Percentiles rank a stretch among this genome's conserved stretches.
Evolutionary conservation across 2,113 vertebrate species (phyloP).

Genomic region (Periophthalmodon schlosseri): DNA sequence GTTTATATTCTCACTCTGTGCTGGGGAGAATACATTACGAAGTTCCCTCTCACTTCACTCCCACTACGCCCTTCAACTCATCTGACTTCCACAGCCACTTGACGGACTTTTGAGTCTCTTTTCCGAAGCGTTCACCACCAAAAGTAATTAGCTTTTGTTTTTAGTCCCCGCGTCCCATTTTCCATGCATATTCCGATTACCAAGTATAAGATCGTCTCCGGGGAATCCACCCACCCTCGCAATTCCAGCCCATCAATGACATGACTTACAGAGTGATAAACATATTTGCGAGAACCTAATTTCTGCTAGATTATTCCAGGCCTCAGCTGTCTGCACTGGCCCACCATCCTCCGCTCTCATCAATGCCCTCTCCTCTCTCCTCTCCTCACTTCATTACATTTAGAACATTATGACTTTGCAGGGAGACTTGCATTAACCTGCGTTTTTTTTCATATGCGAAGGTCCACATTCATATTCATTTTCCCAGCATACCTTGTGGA

Average conservation of each 20-base stretch:
- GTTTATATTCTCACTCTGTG: conserved; percentile 7
- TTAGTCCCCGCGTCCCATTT: background rate
- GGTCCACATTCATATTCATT: conserved; percentile 4
- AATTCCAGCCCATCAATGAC: background rate
- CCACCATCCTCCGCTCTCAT: background rate
- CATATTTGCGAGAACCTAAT: conserved; percentile 4
- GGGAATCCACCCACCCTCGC: background rate
- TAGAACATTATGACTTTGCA: conserved; percentile 56
- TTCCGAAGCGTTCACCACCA: background rate
- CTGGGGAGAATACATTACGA: background rate
- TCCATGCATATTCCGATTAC: background rate
- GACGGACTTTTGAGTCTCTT: background rate
- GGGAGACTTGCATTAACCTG: conserved; percentile 44
- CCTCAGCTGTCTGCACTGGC: conserved; percentile 29
- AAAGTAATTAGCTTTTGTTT: conserved; percentile 12
- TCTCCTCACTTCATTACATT: conserved; percentile 62
- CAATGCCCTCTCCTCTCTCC: conserved; percentile 50
- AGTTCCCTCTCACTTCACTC: background rate
- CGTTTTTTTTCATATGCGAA: conserved; percentile 29
- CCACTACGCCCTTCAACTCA: conserved; percentile 3
- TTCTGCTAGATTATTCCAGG: conserved; percentile 15
- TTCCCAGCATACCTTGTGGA: background rate
- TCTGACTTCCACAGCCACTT: background rate
- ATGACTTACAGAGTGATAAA: background rate
- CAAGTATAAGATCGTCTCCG: background rate